These are phyloP conservation scores for Aulostomus chinensis DNA, from an alignment of 2,797 vertebrate species.

Conservation along the genomic window DNA sequence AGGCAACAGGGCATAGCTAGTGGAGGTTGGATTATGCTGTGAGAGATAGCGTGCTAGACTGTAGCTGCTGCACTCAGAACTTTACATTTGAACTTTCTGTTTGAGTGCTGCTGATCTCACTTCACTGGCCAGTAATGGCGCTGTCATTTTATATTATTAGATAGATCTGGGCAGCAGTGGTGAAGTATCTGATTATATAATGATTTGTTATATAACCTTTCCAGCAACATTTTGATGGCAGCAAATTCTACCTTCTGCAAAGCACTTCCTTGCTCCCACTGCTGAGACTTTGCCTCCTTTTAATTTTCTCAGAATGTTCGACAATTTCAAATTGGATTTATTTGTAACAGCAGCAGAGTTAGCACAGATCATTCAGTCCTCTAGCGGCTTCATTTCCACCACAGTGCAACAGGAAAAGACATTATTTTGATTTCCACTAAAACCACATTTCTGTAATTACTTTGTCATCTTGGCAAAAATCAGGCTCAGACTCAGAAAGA, in stretches of 20 bases:
- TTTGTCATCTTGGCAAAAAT: slow-evolving; percentile 11
- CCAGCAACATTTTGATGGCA: slow-evolving; percentile 13
- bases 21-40: slow-evolving; percentile 8
- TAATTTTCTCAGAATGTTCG: slow-evolving; percentile 1
- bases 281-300: slow-evolving; percentile 3
- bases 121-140: slow-evolving; percentile 16
- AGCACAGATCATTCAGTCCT: background rate
- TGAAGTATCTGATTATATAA: slow-evolving; percentile 45
- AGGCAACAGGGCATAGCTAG: background rate
- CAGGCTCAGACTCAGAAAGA: too few relatives aligned
- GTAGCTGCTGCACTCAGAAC: slow-evolving; percentile 16
- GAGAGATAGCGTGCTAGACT: slow-evolving; percentile 21
- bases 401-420: background rate
- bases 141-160: slow-evolving; percentile 33
- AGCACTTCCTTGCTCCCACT: slow-evolving; percentile 19
- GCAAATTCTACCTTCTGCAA: slow-evolving; percentile 17
- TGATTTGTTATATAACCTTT: slow-evolving; percentile 42
- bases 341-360: slow-evolving; percentile 6
- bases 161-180: slow-evolving; percentile 16
- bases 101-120: slow-evolving; percentile 27
- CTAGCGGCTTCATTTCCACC: background rate
- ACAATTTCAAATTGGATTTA: background rate
- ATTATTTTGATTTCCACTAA: slow-evolving; percentile 11
- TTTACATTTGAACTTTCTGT: slow-evolving; percentile 24
- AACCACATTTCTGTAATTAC: slow-evolving; percentile 27